Percentiles rank a stretch among this genome's conserved stretches.
These are phyloP conservation scores for Lagria hirta DNA, from an alignment of 2,888 invertebrate genomes.

Conservation along the genomic window DNA sequence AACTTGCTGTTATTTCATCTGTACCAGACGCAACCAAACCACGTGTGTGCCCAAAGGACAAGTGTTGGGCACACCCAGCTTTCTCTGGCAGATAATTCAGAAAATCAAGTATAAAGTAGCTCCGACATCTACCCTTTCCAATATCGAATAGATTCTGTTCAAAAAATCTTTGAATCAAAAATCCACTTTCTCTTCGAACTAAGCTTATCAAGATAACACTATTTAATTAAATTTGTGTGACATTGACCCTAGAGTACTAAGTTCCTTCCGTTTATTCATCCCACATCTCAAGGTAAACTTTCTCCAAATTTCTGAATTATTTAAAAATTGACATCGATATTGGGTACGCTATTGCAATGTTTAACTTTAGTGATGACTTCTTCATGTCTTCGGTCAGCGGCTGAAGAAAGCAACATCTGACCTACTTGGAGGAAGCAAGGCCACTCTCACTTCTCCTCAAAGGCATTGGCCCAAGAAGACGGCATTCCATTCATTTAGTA, in stretches of 20 bases:
- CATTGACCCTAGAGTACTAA: conserved; percentile 15
- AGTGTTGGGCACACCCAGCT: conserved; percentile 23
- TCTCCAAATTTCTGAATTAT: conserved; percentile 11
- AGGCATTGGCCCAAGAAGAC: conserved; percentile 26
- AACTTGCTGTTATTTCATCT: too few species aligned
- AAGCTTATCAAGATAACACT: too few species aligned
- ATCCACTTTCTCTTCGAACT: too few species aligned
- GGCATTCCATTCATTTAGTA: too few species aligned
- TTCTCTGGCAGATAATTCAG: too few species aligned
- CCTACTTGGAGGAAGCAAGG: conserved; percentile 48
- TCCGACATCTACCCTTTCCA: too few species aligned
- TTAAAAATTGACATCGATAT: conserved; percentile 16
- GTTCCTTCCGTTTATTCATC: conserved; percentile 5
- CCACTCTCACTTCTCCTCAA: conserved; percentile 47
- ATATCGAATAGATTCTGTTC: too few species aligned
- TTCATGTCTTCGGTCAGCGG: conserved; percentile 34
- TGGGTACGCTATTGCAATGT: conserved; percentile 2
- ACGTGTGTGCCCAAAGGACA: conserved; percentile 9
- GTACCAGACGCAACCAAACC: too few species aligned
- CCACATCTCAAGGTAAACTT: conserved; percentile 12
- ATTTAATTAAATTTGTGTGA: too few species aligned
- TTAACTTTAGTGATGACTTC: conserved; percentile 13
- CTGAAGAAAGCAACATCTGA: conserved; percentile 48
- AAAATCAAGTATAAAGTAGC: too few species aligned
- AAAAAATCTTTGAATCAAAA: too few species aligned